A percentile compares a stretch with the other conserved stretches of the same genome.
These are phyloP conservation scores for Drosophila barbarae DNA, from an alignment of 2,888 invertebrate genomes.

Conservation along the genomic window DNA sequence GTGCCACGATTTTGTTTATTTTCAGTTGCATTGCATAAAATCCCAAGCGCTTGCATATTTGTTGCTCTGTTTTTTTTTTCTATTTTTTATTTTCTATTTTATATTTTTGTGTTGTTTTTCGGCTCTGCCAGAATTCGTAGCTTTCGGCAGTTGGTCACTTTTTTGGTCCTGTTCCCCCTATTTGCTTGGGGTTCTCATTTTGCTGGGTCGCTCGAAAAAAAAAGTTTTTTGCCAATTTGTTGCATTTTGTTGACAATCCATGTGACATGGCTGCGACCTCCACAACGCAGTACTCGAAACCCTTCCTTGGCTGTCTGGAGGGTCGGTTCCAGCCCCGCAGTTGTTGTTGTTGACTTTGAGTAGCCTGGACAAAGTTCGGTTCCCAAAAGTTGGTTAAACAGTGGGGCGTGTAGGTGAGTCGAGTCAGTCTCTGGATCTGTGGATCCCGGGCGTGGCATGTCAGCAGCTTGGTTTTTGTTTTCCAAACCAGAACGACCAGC, in stretches of 20 bases:
- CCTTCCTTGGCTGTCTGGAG: constrained; percentile 37
- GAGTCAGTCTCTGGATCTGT: constrained; percentile 25
- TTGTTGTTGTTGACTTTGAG: constrained; percentile 64
- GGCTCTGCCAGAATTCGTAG: constrained; percentile 29
- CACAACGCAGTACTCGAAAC: constrained; percentile 1
- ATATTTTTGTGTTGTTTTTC: constrained; percentile 16
- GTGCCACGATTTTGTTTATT: constrained; percentile 32
- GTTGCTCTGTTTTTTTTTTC: constrained; percentile 28
- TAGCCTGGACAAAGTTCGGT: constrained; percentile 57
- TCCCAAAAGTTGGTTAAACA: constrained; percentile 58
- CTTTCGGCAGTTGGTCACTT: constrained; percentile 41
- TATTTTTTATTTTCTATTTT: constrained; percentile 8
- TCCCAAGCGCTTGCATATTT: constrained; percentile 59
- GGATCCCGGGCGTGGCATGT: constrained; percentile 31
- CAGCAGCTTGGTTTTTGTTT: constrained; percentile 38
- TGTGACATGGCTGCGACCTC: constrained; percentile 50
- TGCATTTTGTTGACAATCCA: constrained; percentile 65
- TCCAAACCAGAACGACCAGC: constrained; percentile 14
- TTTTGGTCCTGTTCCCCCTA: constrained; percentile 46
- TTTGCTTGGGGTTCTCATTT: constrained; percentile 63
- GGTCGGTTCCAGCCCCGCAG: constrained; percentile 39
- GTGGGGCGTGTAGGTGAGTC: constrained; percentile 39
- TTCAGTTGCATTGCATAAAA: constrained; percentile 58
- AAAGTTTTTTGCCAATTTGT: constrained; percentile 64
- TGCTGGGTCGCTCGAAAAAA: constrained; percentile 62